A percentile compares a stretch with the other conserved stretches of the same genome.
phyloP scores from a whole-genome alignment of 2,888 invertebrate species.

The Xylocampa areola region DNA sequence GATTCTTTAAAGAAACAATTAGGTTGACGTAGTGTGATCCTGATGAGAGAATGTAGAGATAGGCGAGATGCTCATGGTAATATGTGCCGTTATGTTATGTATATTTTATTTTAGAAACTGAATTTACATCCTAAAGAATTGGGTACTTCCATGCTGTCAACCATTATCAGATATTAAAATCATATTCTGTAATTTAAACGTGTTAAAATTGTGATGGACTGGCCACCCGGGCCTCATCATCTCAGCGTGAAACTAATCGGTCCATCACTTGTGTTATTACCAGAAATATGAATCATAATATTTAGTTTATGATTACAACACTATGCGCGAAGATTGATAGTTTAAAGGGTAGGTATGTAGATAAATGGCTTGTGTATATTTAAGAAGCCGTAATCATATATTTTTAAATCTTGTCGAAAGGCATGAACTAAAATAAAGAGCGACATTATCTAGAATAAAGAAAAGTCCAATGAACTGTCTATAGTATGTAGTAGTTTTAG shows the following conservation, averaged over 20 bases:
- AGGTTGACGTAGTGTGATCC: too few relatives aligned
- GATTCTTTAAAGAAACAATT: background rate
- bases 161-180: constrained; percentile 15
- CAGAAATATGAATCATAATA: constrained; percentile 35
- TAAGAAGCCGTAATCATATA: background rate
- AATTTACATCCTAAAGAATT: background rate
- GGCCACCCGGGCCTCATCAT: constrained; percentile 19
- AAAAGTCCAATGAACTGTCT: too few relatives aligned
- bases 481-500: too few relatives aligned
- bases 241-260: constrained; percentile 17
- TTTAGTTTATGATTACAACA: constrained; percentile 39
- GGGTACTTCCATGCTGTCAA: background rate
- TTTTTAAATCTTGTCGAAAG: background rate
- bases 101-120: background rate
- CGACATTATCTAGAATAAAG: too few relatives aligned
- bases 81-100: too few relatives aligned
- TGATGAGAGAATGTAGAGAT: too few relatives aligned
- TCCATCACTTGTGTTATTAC: constrained; percentile 14
- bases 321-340: constrained; percentile 33
- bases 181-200: background rate
- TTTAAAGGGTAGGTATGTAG: background rate
- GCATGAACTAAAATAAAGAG: too few relatives aligned
- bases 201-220: constrained; percentile 10
- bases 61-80: too few relatives aligned
- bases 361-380: background rate